Evolutionary conservation across 2,888 invertebrate genomes (phyloP).

Genomic region (Artemia sinica): DNA sequence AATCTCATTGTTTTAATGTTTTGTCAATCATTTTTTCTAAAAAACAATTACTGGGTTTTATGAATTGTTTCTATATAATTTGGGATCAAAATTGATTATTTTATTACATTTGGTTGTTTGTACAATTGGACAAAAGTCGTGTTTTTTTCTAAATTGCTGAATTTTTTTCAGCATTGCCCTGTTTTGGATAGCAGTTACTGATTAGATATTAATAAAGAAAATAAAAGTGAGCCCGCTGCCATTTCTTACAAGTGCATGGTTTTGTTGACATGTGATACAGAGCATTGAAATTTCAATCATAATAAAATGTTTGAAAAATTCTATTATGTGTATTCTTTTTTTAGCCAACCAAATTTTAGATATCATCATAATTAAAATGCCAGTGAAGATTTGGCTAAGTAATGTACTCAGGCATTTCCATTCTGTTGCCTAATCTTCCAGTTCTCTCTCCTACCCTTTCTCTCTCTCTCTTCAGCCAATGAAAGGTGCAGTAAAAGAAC

Average conservation of each 20-base stretch:
- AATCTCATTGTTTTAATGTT: too few relatives aligned
- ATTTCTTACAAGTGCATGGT: conserved; percentile 19
- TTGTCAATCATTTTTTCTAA: background rate
- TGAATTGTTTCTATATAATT: background rate
- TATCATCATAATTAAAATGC: too few relatives aligned
- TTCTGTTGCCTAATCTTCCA: too few relatives aligned
- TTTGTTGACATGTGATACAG: conserved; percentile 21
- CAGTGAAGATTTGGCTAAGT: too few relatives aligned
- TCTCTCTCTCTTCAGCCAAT: too few relatives aligned
- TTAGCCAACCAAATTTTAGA: too few relatives aligned
- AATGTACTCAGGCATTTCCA: too few relatives aligned
- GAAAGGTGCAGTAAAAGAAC: too few relatives aligned
- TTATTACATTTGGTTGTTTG: conserved; percentile 7
- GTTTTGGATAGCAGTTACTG: conserved; percentile 2
- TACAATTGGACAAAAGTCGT: background rate
- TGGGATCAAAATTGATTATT: conserved; percentile 5
- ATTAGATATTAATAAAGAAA: background rate
- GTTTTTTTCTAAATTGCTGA: conserved; percentile 5
- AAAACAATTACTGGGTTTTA: background rate
- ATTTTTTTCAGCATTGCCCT: background rate
- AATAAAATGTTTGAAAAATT: conserved; percentile 7
- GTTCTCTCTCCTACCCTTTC: too few relatives aligned
- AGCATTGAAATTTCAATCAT: conserved; percentile 17
- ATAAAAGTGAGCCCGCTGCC: conserved; percentile 17
- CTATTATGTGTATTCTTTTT: too few relatives aligned